Percentiles rank a stretch among this genome's conserved stretches.
phyloP scores from a whole-genome alignment of 2,113 vertebrate genomes.

The Panurus biarmicus region DNA sequence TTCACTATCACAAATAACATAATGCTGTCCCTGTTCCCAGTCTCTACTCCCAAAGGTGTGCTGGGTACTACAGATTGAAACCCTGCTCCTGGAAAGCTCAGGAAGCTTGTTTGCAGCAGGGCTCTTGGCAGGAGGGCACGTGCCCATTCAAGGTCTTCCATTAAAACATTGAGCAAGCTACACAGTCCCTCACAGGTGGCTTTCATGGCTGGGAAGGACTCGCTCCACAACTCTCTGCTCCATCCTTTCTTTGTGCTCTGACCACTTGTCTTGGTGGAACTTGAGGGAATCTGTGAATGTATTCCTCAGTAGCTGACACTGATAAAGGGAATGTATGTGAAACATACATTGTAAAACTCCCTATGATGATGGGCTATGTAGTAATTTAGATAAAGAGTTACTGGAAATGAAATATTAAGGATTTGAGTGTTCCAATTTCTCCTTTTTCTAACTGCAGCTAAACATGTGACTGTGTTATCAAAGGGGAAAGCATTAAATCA shows the following conservation, averaged over 20 bases:
- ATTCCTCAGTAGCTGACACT: neutral
- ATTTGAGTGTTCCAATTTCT: neutral
- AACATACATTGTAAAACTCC: neutral
- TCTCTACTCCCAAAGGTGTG: neutral
- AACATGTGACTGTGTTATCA: neutral
- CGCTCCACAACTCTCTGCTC: neutral
- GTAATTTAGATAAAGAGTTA: neutral
- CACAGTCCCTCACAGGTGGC: neutral
- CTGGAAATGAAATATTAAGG: neutral
- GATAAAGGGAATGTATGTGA: neutral
- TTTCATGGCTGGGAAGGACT: neutral
- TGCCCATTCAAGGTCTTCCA: neutral
- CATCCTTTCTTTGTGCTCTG: neutral
- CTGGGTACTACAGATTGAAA: neutral
- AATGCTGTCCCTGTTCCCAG: neutral
- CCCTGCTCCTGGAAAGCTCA: neutral
- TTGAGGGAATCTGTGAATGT: neutral
- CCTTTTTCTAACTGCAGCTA: neutral
- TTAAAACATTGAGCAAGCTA: neutral
- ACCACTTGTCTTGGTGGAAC: neutral
- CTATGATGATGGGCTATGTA: neutral
- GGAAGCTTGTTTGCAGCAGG: neutral
- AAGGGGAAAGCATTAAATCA: neutral
- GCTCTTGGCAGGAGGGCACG: accelerated
- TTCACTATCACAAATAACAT: neutral